Evolutionary conservation across 2,888 invertebrate species (phyloP).

Genomic region (Ganaspis brasiliensis): DNA sequence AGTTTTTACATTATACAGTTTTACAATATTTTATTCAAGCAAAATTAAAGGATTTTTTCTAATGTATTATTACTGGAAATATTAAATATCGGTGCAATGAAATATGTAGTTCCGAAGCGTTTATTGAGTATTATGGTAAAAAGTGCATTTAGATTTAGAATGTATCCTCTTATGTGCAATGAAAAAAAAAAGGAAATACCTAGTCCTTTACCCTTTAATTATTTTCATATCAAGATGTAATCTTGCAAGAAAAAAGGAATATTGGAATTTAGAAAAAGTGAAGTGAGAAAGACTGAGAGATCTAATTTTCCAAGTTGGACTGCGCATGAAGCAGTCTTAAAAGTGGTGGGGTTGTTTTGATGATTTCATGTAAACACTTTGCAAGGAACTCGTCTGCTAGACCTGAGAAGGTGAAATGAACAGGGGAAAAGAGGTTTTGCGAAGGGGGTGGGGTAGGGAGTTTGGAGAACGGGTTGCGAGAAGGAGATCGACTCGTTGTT

Average conservation of each 20-base stretch:
- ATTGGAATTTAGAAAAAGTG: constrained; percentile 17
- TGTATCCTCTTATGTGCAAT: background rate
- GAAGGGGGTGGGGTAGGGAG: constrained; percentile 39
- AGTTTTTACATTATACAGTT: no score
- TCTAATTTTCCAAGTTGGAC: constrained; percentile 7
- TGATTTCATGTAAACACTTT: constrained; percentile 66
- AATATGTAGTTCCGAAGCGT: no score
- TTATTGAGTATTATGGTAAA: no score
- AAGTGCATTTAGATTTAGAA: no score
- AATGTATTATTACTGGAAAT: no score
- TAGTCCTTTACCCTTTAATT: constrained; percentile 4
- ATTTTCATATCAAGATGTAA: constrained; percentile 32
- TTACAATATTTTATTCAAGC: no score
- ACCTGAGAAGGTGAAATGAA: constrained; percentile 29
- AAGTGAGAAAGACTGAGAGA: background rate
- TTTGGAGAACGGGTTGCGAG: constrained; percentile 38
- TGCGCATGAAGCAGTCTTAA: constrained; percentile 3
- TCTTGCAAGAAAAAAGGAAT: constrained; percentile 1
- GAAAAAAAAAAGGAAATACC: background rate
- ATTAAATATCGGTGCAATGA: no score
- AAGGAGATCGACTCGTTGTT: constrained; percentile 59
- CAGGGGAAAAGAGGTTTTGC: background rate
- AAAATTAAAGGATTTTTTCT: no score
- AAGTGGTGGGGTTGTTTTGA: constrained; percentile 63
- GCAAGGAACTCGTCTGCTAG: constrained; percentile 56